These are phyloP conservation scores for Zaprionus obscuricornis DNA, from an alignment of 2,888 invertebrate genomes.

Conservation along the genomic window DNA sequence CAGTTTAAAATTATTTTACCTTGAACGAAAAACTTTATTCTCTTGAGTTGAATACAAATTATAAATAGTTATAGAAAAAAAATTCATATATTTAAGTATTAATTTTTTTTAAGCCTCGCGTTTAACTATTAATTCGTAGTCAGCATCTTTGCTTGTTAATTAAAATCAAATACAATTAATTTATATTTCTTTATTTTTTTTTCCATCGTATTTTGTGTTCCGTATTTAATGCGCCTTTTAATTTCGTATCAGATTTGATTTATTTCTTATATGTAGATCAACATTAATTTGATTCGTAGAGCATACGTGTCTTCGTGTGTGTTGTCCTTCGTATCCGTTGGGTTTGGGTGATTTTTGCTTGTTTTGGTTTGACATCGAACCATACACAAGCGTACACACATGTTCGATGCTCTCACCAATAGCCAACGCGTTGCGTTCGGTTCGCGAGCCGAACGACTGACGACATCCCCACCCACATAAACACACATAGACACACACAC, in stretches of 20 bases:
- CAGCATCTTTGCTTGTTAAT: no score
- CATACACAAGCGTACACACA: conserved; percentile 55
- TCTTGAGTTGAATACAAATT: no score
- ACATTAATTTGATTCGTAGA: conserved; percentile 47
- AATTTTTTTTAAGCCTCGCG: no score
- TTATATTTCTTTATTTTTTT: neutral
- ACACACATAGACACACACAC: neutral
- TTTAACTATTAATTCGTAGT: no score
- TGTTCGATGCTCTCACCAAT: conserved; percentile 62
- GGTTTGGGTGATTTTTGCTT: conserved; percentile 27
- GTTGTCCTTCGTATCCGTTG: conserved; percentile 38
- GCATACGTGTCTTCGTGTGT: conserved; percentile 52
- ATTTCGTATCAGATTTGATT: conserved; percentile 25
- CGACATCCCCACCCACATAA: conserved; percentile 22
- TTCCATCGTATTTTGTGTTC: conserved; percentile 7
- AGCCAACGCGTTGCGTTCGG: conserved; percentile 55
- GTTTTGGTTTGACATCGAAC: conserved; percentile 61
- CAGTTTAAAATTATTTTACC: no score
- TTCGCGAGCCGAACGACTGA: conserved; percentile 37
- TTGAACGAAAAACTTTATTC: no score
- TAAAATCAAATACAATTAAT: neutral
- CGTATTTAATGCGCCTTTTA: no score
- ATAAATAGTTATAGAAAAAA: no score
- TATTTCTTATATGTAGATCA: neutral
- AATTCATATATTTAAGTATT: no score